Conservation (phyloP, 64 coral and sea anemone genomes). For the Catalaphyllia jardinei region DNA sequence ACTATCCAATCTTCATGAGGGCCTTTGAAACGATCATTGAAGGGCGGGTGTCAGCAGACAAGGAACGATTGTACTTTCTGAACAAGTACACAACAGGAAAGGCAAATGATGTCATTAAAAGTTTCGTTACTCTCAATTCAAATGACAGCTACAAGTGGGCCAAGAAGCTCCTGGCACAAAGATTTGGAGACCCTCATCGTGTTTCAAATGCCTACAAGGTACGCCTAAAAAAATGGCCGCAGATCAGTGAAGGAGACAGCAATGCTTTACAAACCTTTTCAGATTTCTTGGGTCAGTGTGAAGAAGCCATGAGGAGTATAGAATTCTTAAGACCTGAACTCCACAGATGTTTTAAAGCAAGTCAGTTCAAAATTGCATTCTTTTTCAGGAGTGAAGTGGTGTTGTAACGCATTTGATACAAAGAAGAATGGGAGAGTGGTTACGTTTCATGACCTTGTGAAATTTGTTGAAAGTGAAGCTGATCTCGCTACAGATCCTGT, state of each 20-base stretch:
- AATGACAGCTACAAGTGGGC: not conserved
- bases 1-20: slow-evolving; percentile 18
- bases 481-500: slow-evolving; percentile 9
- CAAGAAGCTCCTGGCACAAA: too few species aligned
- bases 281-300: too few species aligned
- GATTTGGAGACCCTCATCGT: slow-evolving; percentile 1
- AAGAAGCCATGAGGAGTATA: too few species aligned
- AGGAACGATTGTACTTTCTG: not conserved
- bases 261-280: too few species aligned
- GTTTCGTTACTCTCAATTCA: not conserved
- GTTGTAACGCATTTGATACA: slow-evolving; percentile 20
- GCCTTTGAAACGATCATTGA: slow-evolving; percentile 44
- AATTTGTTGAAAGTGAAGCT: not conserved
- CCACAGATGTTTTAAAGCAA: slow-evolving; percentile 22
- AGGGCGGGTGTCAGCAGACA: not conserved
- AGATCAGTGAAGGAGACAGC: too few species aligned
- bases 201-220: too few species aligned
- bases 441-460: slow-evolving; percentile 18
- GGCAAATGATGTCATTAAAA: not conserved
- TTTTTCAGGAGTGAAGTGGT: slow-evolving; percentile 36
- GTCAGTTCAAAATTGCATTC: slow-evolving; percentile 41
- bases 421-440: not conserved
- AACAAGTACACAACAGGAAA: not conserved
- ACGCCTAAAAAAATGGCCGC: too few species aligned
- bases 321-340: slow-evolving; percentile 38